These are phyloP conservation scores for Goniozus legneri DNA, from an alignment of 1,140 invertebrate genomes.

Conservation along the genomic window DNA sequence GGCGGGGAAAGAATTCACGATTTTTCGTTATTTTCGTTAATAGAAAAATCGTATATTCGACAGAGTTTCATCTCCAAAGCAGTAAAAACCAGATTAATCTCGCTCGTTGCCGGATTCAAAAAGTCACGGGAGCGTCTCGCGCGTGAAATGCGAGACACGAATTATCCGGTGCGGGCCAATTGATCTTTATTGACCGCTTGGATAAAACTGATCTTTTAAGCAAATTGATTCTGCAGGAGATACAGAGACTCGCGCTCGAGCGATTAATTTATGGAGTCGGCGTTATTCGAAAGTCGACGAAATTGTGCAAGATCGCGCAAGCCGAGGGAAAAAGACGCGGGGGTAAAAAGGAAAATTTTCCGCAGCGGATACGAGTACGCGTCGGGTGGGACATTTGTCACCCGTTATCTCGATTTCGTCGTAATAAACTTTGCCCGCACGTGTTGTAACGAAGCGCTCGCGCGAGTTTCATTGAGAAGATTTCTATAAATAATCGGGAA, in stretches of 20 bases:
- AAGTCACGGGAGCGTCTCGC: slow-evolving; percentile 6
- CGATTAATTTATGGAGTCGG: slow-evolving; percentile 4
- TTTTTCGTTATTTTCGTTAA: no score
- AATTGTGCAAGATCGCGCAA: neutral
- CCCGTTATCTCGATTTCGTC: no score
- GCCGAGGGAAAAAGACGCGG: neutral
- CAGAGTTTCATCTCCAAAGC: no score
- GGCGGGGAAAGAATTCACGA: no score
- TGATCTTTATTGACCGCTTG: slow-evolving; percentile 20
- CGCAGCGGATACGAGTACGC: no score
- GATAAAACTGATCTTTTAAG: slow-evolving; percentile 19
- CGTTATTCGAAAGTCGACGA: neutral
- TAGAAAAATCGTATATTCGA: no score
- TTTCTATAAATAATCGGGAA: no score
- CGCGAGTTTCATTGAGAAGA: no score
- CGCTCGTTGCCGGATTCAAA: slow-evolving; percentile 16
- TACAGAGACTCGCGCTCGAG: slow-evolving; percentile 10
- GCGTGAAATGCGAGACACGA: slow-evolving; percentile 5
- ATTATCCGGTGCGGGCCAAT: slow-evolving; percentile 20
- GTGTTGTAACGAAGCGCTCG: slow-evolving; percentile 6
- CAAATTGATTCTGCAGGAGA: slow-evolving; percentile 15
- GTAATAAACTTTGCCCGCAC: slow-evolving; percentile 9
- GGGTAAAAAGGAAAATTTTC: no score
- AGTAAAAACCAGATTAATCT: no score
- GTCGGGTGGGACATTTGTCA: no score